Conservation (phyloP, 1,140 invertebrate genomes). For the Cydia amplana region DNA sequence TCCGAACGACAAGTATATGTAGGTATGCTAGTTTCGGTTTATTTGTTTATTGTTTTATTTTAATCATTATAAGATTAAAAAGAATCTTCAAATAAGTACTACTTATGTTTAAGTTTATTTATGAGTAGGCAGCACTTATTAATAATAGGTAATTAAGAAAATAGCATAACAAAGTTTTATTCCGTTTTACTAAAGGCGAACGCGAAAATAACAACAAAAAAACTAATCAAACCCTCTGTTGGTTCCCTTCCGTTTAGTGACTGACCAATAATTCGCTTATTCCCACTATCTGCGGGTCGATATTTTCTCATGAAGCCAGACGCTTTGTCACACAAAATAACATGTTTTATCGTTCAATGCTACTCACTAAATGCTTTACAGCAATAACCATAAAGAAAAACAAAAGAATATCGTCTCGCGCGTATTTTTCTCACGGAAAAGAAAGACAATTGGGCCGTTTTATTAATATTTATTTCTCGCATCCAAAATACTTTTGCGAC, state of each 20-base stretch:
- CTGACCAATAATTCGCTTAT: constrained; percentile 73
- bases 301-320: constrained; percentile 78
- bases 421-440: constrained; percentile 70
- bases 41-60: no score
- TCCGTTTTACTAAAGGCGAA: no score
- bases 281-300: constrained; percentile 76
- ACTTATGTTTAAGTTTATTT: no score
- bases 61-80: no score
- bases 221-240: not conserved
- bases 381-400: constrained; percentile 79
- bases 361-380: constrained; percentile 76
- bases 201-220: no score
- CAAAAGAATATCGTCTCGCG: constrained; percentile 74
- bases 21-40: no score
- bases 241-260: constrained; percentile 53
- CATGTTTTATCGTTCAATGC: constrained; percentile 70
- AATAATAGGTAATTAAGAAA: no score
- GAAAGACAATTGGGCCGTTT: constrained; percentile 67
- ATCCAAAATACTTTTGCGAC: constrained; percentile 64
- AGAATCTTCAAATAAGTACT: no score
- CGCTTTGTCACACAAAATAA: constrained; percentile 79
- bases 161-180: no score
- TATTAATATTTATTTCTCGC: constrained; percentile 73
- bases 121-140: no score
- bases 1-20: no score